Percentiles rank a stretch among this genome's conserved stretches.
These are phyloP conservation scores for Xanthorhoe spadicearia DNA, from an alignment of 2,888 invertebrate species.

Conservation along the genomic window DNA sequence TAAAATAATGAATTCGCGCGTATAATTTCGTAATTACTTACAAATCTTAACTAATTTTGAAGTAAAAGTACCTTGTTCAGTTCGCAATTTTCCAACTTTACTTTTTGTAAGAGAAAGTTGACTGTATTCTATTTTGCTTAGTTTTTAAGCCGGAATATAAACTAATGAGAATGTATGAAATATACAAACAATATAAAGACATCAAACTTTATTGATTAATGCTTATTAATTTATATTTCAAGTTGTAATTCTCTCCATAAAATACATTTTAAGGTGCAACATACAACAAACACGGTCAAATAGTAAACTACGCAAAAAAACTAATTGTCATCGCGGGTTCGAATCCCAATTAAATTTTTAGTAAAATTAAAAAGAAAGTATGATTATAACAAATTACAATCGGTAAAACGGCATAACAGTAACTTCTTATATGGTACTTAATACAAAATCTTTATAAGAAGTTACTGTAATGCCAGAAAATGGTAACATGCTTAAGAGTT, in stretches of 20 bases:
- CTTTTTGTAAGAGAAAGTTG: not conserved
- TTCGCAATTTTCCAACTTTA: not conserved
- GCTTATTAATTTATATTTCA: not conserved
- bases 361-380: too few relatives aligned
- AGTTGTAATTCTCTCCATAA: not conserved
- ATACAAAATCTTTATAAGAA: too few relatives aligned
- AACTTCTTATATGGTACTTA: too few relatives aligned
- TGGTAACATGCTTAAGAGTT: too few relatives aligned
- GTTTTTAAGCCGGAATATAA: too few relatives aligned
- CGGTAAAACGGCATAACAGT: too few relatives aligned
- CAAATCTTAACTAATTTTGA: constrained; percentile 24
- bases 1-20: constrained; percentile 50
- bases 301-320: too few relatives aligned
- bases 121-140: not conserved
- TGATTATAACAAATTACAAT: too few relatives aligned
- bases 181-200: not conserved
- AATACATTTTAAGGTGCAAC: not conserved
- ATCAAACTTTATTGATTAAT: constrained; percentile 14
- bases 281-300: not conserved
- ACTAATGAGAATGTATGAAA: not conserved
- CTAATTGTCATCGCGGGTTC: too few relatives aligned
- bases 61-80: not conserved
- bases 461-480: too few relatives aligned
- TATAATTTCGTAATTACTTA: constrained; percentile 27
- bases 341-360: too few relatives aligned